phyloP scores from a whole-genome alignment of 2,113 vertebrate species.

The Carollia perspicillata region DNA sequence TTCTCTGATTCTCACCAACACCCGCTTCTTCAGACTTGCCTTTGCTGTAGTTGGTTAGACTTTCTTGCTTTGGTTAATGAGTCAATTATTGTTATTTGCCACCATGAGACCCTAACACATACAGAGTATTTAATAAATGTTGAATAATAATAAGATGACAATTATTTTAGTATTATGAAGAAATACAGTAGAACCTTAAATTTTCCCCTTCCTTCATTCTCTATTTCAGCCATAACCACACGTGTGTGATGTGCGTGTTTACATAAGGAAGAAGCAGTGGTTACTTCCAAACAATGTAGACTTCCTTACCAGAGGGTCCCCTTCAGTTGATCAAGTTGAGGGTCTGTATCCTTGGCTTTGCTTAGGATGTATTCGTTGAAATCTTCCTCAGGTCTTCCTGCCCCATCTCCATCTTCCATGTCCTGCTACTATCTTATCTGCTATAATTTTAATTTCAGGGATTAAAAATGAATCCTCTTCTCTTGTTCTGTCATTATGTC shows the following conservation, averaged over 20 bases:
- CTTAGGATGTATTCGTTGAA: background rate
- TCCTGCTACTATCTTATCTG: background rate
- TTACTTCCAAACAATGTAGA: background rate
- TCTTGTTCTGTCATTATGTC: background rate
- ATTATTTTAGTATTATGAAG: background rate
- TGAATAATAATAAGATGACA: background rate
- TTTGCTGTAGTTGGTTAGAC: background rate
- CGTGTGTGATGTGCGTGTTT: background rate
- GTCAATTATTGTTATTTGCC: background rate
- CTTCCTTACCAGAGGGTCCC: background rate
- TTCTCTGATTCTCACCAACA: background rate
- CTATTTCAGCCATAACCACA: background rate
- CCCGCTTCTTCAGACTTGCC: background rate
- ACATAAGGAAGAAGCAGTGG: background rate
- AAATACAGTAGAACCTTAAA: background rate
- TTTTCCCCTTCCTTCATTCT: background rate
- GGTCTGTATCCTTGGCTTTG: background rate
- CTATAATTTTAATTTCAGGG: background rate
- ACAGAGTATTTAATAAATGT: background rate
- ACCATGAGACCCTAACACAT: background rate
- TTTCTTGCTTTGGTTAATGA: background rate
- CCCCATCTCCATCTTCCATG: background rate
- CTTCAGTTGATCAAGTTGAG: background rate
- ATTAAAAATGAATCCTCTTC: background rate
- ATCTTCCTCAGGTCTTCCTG: background rate